Evolutionary conservation across 2,113 vertebrate species (phyloP), one percentile per base, ranked within the genome.

Genomic region (Psittacula cyanocephala): DNA sequence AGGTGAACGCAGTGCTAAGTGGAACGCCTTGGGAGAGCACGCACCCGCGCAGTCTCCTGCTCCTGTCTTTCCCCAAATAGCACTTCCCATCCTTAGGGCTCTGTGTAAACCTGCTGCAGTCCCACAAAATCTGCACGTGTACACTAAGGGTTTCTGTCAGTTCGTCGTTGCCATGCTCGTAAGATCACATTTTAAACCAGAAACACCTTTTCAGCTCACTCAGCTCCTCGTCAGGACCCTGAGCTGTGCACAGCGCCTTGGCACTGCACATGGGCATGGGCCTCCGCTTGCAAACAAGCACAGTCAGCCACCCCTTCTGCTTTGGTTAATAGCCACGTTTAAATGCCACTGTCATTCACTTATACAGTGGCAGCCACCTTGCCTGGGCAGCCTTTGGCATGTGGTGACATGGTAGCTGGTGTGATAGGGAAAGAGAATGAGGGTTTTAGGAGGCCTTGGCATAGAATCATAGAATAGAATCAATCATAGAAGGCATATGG

Each of bases 11-110:
- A 72, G 35, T 11, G 69, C 70, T 85, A 35, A 76, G 75, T 2
- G 70, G 74, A 28, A 10, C 53, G 75, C 75, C 94, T 44, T 43
- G 1, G 63, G 87, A 89, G 59, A 79, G 29, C 23, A n/a, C 0
- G 0, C 27, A 39, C 57, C 57, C 3, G 0, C 4, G 3, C 2
- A 39, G 9, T 2, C 14, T 1, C 47, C 76, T 70, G 19, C 59
- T 69, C 63, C 62, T 71, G 24, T 16, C 52, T 41, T 70, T 76
- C 74, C 59, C 78, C 11, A 3, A 27, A 52, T 5, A 71, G 46
- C 0, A 0, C 27, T 27, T 68, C 71, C 52, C 3, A 0, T n/a
- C 25, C 65, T 39, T 17, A 57, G 0, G 0, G 22, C 59, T 70
- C 6, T 3, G 23, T 69, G 15, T 7, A 17, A 24, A 6, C 53